These are phyloP conservation scores for Tenodera sinensis DNA, from an alignment of 2,888 invertebrate genomes.

Conservation along the genomic window DNA sequence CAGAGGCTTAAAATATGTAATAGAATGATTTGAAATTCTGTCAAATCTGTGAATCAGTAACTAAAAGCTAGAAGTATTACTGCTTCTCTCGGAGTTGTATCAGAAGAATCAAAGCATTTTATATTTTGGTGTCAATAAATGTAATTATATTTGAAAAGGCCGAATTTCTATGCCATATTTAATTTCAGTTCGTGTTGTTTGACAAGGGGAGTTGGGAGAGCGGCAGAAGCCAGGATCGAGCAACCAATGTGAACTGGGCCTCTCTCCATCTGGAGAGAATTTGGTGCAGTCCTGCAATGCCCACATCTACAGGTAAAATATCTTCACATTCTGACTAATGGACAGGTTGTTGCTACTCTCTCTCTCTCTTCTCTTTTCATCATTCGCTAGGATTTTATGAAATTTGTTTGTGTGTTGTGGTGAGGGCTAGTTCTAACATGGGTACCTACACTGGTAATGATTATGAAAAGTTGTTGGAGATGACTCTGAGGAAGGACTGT, in stretches of 20 bases:
- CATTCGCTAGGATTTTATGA: no score
- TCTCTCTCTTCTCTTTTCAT: no score
- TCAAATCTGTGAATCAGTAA: no score
- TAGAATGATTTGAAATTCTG: no score
- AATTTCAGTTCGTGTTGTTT: constrained; percentile 12
- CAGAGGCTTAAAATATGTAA: no score
- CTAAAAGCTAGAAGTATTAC: no score
- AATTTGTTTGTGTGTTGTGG: no score
- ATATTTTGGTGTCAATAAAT: not conserved
- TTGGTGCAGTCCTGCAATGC: constrained; percentile 55
- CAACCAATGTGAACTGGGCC: constrained; percentile 44
- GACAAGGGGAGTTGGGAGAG: constrained; percentile 14
- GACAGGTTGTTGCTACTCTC: not conserved
- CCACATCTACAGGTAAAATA: constrained; percentile 60
- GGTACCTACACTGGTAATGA: no score
- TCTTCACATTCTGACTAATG: not conserved
- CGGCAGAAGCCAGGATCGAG: constrained; percentile 18
- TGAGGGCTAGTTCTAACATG: no score
- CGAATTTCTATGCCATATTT: not conserved
- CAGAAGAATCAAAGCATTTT: not conserved
- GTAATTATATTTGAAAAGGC: not conserved
- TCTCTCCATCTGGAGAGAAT: constrained; percentile 42
- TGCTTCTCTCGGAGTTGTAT: no score
- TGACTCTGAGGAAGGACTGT: no score
- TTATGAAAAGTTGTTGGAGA: no score